phyloP scores from a whole-genome alignment of 2,888 invertebrate species.

The Bedellia somnulentella region DNA sequence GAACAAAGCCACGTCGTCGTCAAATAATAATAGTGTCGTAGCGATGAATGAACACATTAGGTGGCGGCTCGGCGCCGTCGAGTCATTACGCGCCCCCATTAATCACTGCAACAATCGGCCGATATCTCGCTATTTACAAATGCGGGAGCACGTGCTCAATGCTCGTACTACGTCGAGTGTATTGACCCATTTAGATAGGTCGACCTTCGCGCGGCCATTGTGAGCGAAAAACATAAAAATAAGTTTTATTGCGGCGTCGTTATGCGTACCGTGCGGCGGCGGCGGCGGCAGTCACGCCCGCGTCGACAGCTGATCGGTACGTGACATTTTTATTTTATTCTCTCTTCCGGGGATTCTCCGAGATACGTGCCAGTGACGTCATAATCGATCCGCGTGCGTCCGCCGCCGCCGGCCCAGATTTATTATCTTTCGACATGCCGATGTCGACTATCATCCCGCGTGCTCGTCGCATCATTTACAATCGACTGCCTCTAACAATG shows the following conservation, averaged over 20 bases:
- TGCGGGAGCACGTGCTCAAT: slow-evolving; percentile 59
- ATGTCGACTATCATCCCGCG: slow-evolving; percentile 25
- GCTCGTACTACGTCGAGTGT: slow-evolving; percentile 58
- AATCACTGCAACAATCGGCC: slow-evolving; percentile 62
- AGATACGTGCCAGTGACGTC: slow-evolving; percentile 58
- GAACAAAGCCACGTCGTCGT: slow-evolving; percentile 48
- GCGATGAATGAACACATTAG: slow-evolving; percentile 56
- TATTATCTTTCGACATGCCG: slow-evolving; percentile 37
- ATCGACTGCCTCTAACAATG: slow-evolving; percentile 21
- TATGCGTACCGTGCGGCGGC: slow-evolving; percentile 49
- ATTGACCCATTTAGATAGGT: slow-evolving; percentile 63
- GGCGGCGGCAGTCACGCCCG: slow-evolving; percentile 10
- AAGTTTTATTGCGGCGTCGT: slow-evolving; percentile 61
- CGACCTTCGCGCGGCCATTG: slow-evolving; percentile 62
- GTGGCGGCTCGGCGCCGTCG: slow-evolving; percentile 36
- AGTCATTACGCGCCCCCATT: slow-evolving; percentile 60
- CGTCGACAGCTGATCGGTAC: slow-evolving; percentile 59
- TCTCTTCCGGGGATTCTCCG: slow-evolving; percentile 59
- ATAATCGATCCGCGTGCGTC: slow-evolving; percentile 42
- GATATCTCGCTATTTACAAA: slow-evolving; percentile 62
- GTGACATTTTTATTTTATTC: slow-evolving; percentile 62
- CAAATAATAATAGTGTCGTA: slow-evolving; percentile 49
- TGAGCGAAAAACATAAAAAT: slow-evolving; percentile 63
- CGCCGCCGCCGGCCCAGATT: too few relatives aligned
- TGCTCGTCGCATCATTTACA: slow-evolving; percentile 32